phyloP scores from a whole-genome alignment of 2,797 vertebrate species.

The Neomorphus geoffroyi region DNA sequence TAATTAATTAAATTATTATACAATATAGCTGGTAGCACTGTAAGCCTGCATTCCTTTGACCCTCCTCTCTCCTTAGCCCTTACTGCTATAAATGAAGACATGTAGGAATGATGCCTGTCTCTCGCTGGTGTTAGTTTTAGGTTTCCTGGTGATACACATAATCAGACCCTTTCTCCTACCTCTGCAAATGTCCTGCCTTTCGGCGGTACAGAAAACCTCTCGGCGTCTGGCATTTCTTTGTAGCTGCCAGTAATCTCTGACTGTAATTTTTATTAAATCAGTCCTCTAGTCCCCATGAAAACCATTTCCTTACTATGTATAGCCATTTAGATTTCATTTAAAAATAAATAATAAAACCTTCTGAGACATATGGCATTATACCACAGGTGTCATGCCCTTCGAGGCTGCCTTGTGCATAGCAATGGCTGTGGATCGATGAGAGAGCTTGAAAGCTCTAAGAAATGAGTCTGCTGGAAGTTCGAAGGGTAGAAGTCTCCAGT shows the following conservation, averaged over 20 bases:
- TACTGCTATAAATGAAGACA: slow-evolving; percentile 29
- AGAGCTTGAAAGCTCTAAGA: slow-evolving; percentile 68
- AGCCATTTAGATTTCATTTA: slow-evolving; percentile 41
- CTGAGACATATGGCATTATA: slow-evolving; percentile 45
- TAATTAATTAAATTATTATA: slow-evolving; percentile 66
- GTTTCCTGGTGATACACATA: neutral
- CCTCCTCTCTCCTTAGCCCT: slow-evolving; percentile 40
- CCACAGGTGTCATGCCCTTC: slow-evolving; percentile 46
- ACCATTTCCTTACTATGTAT: slow-evolving; percentile 43
- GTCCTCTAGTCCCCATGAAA: slow-evolving; percentile 27
- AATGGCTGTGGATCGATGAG: slow-evolving; percentile 55
- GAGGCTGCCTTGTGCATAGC: slow-evolving; percentile 57
- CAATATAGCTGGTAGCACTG: slow-evolving; percentile 25
- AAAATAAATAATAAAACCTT: slow-evolving; percentile 66
- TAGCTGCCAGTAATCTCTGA: slow-evolving; percentile 49
- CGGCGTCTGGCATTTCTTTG: neutral
- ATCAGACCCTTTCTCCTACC: slow-evolving; percentile 10
- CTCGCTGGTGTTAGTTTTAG: neutral
- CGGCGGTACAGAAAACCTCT: neutral
- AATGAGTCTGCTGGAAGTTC: slow-evolving; percentile 69
- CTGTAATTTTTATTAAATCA: slow-evolving; percentile 63
- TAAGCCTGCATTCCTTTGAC: slow-evolving; percentile 26
- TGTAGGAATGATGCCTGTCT: slow-evolving; percentile 7
- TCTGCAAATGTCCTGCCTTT: neutral
- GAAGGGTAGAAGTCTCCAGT: slow-evolving; percentile 54